These are phyloP conservation scores for Glaucopsyche alexis DNA, from an alignment of 2,888 invertebrate genomes.

Conservation along the genomic window DNA sequence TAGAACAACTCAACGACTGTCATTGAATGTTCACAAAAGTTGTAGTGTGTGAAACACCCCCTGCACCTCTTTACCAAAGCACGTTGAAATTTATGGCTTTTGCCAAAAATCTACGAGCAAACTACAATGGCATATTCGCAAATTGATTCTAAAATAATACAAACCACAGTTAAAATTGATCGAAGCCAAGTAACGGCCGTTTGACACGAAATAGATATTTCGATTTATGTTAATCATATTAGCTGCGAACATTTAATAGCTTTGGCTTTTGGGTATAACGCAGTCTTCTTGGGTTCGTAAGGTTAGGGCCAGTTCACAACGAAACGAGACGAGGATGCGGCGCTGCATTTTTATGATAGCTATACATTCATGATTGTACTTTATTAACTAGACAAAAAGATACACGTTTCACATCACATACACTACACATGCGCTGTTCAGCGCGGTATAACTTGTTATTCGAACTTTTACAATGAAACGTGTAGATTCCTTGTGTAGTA, in stretches of 20 bases:
- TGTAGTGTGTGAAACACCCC: too few relatives aligned
- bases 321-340: too few relatives aligned
- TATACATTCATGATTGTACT: too few relatives aligned
- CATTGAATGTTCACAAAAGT: too few relatives aligned
- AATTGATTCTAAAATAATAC: conserved; percentile 23
- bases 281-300: neutral
- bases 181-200: neutral
- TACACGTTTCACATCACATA: too few relatives aligned
- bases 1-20: too few relatives aligned
- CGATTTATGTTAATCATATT: conserved; percentile 26
- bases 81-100: neutral
- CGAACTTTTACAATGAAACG: too few relatives aligned
- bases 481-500: too few relatives aligned
- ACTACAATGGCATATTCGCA: neutral
- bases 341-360: too few relatives aligned
- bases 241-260: conserved; percentile 1
- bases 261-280: neutral
- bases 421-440: too few relatives aligned
- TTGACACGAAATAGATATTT: conserved; percentile 13
- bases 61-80: neutral
- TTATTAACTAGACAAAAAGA: too few relatives aligned
- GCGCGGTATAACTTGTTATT: too few relatives aligned
- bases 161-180: conserved; percentile 13
- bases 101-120: neutral
- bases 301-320: neutral